Percentiles rank a stretch among this genome's conserved stretches.
phyloP scores from a whole-genome alignment of 2,113 vertebrate species.

The Dascyllus trimaculatus region DNA sequence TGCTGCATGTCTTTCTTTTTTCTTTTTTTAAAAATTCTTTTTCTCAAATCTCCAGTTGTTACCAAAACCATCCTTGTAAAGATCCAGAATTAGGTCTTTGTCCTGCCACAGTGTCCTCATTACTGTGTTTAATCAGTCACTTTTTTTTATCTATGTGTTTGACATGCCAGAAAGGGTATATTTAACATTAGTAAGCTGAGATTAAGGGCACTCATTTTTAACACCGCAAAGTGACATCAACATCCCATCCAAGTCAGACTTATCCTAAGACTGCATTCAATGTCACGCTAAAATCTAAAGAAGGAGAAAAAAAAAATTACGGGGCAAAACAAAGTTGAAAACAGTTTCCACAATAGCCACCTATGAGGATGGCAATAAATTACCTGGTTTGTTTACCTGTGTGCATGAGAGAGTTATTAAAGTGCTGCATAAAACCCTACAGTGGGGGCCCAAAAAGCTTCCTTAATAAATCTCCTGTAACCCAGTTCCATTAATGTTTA shows the following conservation, averaged over 20 bases:
- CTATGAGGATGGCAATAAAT: slow-evolving; percentile 76
- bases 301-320: slow-evolving; percentile 28
- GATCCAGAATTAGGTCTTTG: slow-evolving; percentile 56
- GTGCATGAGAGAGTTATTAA: slow-evolving; percentile 85
- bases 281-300: slow-evolving; percentile 26
- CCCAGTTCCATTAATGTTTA: slow-evolving; percentile 88
- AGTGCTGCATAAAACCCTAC: slow-evolving; percentile 77
- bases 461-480: slow-evolving; percentile 87
- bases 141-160: slow-evolving; percentile 57
- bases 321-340: slow-evolving; percentile 55
- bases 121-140: slow-evolving; percentile 70
- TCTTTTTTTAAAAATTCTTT: slow-evolving; percentile 11
- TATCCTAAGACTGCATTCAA: slow-evolving; percentile 45
- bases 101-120: slow-evolving; percentile 65
- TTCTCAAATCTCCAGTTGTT: slow-evolving; percentile 26
- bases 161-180: slow-evolving; percentile 55
- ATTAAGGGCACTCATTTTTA: slow-evolving; percentile 71
- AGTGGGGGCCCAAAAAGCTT: slow-evolving; percentile 79
- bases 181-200: slow-evolving; percentile 73
- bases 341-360: slow-evolving; percentile 68
- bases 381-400: slow-evolving; percentile 84
- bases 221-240: slow-evolving; percentile 66
- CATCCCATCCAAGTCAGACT: slow-evolving; percentile 73
- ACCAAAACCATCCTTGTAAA: slow-evolving; percentile 51
- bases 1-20: slow-evolving; percentile 13